A percentile compares a stretch with the other conserved stretches of the same genome.
phyloP scores from a whole-genome alignment of 2,797 vertebrate species.

The Chromis chromis region DNA sequence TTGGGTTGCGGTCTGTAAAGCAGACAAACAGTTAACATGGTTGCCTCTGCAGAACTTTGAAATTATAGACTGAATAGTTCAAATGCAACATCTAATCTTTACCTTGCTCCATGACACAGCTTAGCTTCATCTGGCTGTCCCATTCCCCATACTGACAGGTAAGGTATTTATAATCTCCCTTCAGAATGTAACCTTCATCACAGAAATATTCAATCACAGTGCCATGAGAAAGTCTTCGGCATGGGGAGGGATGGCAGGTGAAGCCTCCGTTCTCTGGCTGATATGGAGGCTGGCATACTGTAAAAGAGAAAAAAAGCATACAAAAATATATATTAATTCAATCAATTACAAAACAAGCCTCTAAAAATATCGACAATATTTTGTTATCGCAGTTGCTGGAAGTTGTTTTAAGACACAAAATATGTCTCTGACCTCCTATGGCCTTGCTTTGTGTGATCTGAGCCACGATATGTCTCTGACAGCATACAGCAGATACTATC shows the following conservation, averaged over 20 bases:
- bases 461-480: too few species aligned
- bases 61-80: not conserved
- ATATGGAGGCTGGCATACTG: slow-evolving; percentile 92
- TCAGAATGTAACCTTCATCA: slow-evolving; percentile 93
- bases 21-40: slow-evolving; percentile 24
- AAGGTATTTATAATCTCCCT: slow-evolving; percentile 95
- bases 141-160: slow-evolving; percentile 95
- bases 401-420: too few species aligned
- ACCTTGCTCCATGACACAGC: slow-evolving; percentile 93
- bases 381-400: too few species aligned
- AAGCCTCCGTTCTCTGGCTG: slow-evolving; percentile 94
- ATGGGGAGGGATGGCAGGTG: slow-evolving; percentile 92
- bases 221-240: slow-evolving; percentile 88
- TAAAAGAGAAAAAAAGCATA: slow-evolving; percentile 23
- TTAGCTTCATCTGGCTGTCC: slow-evolving; percentile 93
- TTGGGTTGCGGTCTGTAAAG: slow-evolving; percentile 85
- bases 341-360: too few species aligned
- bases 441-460: too few species aligned
- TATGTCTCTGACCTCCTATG: too few species aligned
- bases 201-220: slow-evolving; percentile 96
- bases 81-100: slow-evolving; percentile 6
- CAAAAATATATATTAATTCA: not conserved
- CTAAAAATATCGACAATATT: too few species aligned
- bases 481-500: too few species aligned
- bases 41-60: not conserved